Evolutionary conservation across 2,113 vertebrate genomes (phyloP).

Genomic region (Bambusicola thoracicus): DNA sequence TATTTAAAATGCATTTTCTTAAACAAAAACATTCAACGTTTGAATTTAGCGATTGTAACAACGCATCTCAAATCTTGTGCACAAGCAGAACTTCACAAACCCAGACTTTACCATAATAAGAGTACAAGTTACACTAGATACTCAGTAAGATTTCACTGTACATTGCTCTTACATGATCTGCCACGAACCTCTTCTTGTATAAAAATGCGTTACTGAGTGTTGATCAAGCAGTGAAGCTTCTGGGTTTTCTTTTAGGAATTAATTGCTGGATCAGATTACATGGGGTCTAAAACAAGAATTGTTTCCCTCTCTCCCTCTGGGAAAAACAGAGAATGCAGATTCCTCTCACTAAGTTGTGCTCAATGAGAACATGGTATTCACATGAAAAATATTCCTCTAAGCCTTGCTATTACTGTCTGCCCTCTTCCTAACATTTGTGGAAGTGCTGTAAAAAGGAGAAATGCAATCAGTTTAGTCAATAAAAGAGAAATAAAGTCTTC

Average conservation of each 20-base stretch:
- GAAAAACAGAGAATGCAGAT: not conserved
- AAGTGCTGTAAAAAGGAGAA: conserved; percentile 15
- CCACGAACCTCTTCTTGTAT: not conserved
- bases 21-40: not conserved
- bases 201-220: not conserved
- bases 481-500: conserved; percentile 28
- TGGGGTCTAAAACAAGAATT: not conserved
- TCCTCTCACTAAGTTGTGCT: not conserved
- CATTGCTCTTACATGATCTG: not conserved
- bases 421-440: conserved; percentile 2
- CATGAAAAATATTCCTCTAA: not conserved
- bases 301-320: not conserved
- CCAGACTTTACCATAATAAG: not conserved
- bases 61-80: not conserved
- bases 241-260: not conserved
- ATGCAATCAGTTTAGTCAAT: not conserved
- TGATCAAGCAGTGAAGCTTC: not conserved
- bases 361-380: not conserved
- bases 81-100: not conserved
- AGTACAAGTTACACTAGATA: not conserved
- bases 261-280: not conserved
- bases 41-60: not conserved
- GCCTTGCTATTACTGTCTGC: not conserved
- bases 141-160: not conserved
- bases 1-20: not conserved